Percentiles rank a stretch among this genome's conserved stretches.
Evolutionary conservation across 2,888 invertebrate species (phyloP).

Genomic region (Chironomus riparius): DNA sequence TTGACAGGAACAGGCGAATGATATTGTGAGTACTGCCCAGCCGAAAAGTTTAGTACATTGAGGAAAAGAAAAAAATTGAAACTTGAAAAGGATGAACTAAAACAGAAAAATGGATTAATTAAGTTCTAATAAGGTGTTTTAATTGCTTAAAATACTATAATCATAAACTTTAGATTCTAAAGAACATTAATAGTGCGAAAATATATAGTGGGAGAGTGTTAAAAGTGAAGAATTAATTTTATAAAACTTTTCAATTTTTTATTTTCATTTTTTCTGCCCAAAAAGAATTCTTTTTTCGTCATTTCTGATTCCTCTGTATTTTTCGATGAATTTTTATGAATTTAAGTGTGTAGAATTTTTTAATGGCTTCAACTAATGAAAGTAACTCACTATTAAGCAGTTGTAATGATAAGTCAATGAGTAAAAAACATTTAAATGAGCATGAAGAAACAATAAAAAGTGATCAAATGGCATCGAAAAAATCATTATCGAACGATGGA

Average conservation of each 20-base stretch:
- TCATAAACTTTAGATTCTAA: constrained; percentile 1
- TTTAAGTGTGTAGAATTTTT: neutral
- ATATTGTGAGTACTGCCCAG: neutral
- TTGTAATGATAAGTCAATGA: neutral
- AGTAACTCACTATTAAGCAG: neutral
- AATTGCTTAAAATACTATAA: constrained; percentile 3
- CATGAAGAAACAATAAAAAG: constrained; percentile 10
- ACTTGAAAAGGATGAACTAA: neutral
- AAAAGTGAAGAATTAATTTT: neutral
- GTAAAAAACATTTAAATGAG: constrained; percentile 6
- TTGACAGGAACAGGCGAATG: no score
- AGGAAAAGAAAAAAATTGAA: neutral
- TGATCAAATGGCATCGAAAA: constrained; percentile 18
- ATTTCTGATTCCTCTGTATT: neutral
- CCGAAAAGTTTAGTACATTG: neutral
- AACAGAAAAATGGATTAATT: constrained; percentile 13
- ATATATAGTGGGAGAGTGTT: neutral
- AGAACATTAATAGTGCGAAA: neutral
- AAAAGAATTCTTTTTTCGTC: neutral
- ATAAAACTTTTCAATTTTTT: neutral
- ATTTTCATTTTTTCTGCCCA: constrained; percentile 1
- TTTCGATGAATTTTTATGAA: constrained; percentile 8
- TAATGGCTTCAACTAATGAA: constrained; percentile 18
- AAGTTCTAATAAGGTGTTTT: neutral
- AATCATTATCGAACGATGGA: constrained; percentile 2